phyloP scores from a whole-genome alignment of 2,113 vertebrate species.

The Rhinolophus ferrumequinum region DNA sequence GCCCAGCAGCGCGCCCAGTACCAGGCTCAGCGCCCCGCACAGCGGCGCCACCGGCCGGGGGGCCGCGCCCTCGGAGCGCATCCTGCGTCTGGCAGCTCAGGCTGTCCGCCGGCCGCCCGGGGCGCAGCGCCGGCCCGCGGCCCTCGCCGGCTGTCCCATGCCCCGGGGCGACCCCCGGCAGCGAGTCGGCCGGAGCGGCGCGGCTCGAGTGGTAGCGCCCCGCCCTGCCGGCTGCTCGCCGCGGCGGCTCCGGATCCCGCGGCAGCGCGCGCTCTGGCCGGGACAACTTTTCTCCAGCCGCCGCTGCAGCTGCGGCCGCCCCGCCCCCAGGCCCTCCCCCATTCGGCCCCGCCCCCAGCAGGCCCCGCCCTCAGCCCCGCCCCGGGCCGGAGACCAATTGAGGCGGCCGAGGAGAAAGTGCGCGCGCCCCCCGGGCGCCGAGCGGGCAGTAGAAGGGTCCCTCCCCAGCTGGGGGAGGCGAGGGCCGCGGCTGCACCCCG shows the following conservation, averaged over 20 bases:
- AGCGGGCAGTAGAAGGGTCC: too few relatives aligned
- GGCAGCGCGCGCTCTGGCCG: not conserved
- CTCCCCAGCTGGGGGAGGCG: not conserved
- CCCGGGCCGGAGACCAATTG: not conserved
- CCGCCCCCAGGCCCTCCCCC: not conserved
- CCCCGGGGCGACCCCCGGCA: slow-evolving; percentile 18
- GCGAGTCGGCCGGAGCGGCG: not conserved
- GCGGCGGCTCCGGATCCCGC: not conserved
- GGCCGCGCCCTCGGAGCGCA: slow-evolving; percentile 77
- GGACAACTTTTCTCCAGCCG: slow-evolving; percentile 66
- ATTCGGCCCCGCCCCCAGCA: not conserved
- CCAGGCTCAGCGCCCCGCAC: slow-evolving; percentile 76
- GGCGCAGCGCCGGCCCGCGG: not conserved
- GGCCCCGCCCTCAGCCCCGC: not conserved
- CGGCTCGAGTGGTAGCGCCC: not conserved
- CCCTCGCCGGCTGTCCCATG: slow-evolving; percentile 44
- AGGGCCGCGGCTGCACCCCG: not conserved
- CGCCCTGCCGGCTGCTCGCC: not conserved
- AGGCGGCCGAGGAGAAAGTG: not conserved
- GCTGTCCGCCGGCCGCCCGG: slow-evolving; percentile 39
- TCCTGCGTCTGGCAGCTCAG: slow-evolving; percentile 64
- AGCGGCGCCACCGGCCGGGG: slow-evolving; percentile 62
- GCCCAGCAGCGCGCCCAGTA: slow-evolving; percentile 82
- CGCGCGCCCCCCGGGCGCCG: not conserved
- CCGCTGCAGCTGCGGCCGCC: not conserved